Percentiles rank a stretch among this genome's conserved stretches.
phyloP scores from a whole-genome alignment of 2,113 vertebrate genomes.

The Miniopterus natalensis region DNA sequence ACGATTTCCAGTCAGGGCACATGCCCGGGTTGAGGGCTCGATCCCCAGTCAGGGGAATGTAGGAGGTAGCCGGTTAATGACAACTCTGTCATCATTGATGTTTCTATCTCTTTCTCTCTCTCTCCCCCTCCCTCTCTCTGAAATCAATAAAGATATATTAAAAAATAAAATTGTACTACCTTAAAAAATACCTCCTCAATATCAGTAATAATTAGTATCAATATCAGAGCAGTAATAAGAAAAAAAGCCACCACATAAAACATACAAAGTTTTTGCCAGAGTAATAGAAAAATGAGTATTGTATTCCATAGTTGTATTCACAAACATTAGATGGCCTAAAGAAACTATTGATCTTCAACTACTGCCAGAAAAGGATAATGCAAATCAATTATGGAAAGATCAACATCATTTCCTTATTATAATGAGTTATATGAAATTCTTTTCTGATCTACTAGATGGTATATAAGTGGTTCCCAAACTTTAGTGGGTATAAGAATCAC shows the following conservation, averaged over 20 bases:
- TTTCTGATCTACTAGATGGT: not conserved
- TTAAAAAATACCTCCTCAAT: not conserved
- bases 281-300: not conserved
- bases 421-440: conserved; percentile 8
- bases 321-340: conserved; percentile 45
- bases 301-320: conserved; percentile 53
- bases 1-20: no score
- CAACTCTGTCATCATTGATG: no score
- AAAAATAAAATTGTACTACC: not conserved
- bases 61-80: no score
- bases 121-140: no score
- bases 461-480: not conserved
- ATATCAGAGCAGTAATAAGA: not conserved
- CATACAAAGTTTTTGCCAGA: conserved; percentile 42
- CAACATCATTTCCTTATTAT: conserved; percentile 15
- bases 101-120: no score
- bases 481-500: not conserved
- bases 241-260: conserved; percentile 6
- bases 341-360: not conserved
- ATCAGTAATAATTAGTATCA: not conserved
- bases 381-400: conserved; percentile 47
- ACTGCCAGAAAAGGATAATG: conserved; percentile 36
- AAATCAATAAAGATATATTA: no score
- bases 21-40: no score
- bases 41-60: no score